phyloP scores from a whole-genome alignment of 2,888 invertebrate genomes.

The Cetonia aurata region DNA sequence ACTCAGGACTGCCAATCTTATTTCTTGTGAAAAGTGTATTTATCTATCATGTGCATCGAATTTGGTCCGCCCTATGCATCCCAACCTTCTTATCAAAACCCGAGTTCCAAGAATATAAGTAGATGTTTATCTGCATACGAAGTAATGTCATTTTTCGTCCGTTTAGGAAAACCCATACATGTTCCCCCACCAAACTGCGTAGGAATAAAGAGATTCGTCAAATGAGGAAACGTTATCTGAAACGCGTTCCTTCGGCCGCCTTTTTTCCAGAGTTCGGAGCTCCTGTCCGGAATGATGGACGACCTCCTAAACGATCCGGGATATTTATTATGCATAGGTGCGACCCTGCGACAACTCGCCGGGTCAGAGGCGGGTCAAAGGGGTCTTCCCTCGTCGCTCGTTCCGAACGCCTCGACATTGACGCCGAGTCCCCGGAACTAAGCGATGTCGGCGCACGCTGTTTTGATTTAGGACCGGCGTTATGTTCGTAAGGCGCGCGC shows the following conservation, averaged over 20 bases:
- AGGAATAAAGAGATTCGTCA: constrained; percentile 25
- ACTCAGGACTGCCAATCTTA: too few relatives aligned
- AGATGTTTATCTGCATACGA: background rate
- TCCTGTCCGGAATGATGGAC: constrained; percentile 26
- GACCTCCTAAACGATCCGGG: constrained; percentile 21
- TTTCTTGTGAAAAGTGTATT: too few relatives aligned
- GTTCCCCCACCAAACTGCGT: background rate
- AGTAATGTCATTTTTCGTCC: constrained; percentile 1
- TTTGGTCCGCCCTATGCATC: too few relatives aligned
- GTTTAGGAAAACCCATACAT: background rate
- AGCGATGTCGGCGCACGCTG: background rate
- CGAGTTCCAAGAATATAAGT: background rate
- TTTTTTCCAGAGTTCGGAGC: background rate
- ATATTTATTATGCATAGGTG: constrained; percentile 38
- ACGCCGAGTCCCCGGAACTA: background rate
- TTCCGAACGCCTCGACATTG: background rate
- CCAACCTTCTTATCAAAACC: too few relatives aligned
- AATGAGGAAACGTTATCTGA: constrained; percentile 23
- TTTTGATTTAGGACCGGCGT: background rate
- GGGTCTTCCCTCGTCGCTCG: too few relatives aligned
- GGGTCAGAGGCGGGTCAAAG: background rate
- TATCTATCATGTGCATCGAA: too few relatives aligned
- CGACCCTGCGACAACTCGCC: constrained; percentile 22
- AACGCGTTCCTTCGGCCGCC: constrained; percentile 1
- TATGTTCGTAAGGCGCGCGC: background rate